A percentile compares a stretch with the other conserved stretches of the same genome.
Evolutionary conservation across 1,140 invertebrate species (phyloP).

Genomic region (Drosophila malerkotliana): DNA sequence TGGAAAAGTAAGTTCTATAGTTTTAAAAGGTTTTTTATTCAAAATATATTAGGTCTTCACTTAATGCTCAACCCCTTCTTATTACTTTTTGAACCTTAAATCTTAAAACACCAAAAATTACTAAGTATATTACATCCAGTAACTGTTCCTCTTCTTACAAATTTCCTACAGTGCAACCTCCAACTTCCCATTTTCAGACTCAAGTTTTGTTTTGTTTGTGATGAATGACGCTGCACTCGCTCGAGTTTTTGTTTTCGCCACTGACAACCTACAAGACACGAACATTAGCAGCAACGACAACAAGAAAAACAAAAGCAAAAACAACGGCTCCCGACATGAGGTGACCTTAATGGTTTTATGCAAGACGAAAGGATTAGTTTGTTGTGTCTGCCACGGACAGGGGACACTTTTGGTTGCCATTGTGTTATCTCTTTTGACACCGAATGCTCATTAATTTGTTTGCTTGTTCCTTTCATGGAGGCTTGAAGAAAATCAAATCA

Average conservation of each 20-base stretch:
- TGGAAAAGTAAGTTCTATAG: too few species aligned
- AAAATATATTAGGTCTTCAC: too few species aligned
- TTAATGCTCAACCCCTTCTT: too few species aligned
- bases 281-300: slow-evolving; percentile 59
- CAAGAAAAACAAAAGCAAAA: not conserved
- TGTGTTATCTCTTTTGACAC: slow-evolving; percentile 56
- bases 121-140: too few species aligned
- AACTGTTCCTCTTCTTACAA: not conserved
- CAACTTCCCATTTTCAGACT: slow-evolving; percentile 29
- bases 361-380: slow-evolving; percentile 62
- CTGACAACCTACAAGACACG: slow-evolving; percentile 76
- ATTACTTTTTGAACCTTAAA: too few species aligned
- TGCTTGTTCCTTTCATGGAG: slow-evolving; percentile 7
- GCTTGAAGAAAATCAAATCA: slow-evolving; percentile 51
- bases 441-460: slow-evolving; percentile 64
- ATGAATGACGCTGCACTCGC: slow-evolving; percentile 78
- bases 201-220: slow-evolving; percentile 62
- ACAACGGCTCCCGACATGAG: slow-evolving; percentile 46
- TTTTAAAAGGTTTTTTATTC: too few species aligned
- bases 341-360: slow-evolving; percentile 77
- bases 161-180: slow-evolving; percentile 31
- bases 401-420: slow-evolving; percentile 23
- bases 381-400: slow-evolving; percentile 61
- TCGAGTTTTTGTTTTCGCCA: slow-evolving; percentile 63
- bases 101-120: too few species aligned